phyloP scores from a whole-genome alignment of 2,888 invertebrate genomes.

The Drosophila anomalata region DNA sequence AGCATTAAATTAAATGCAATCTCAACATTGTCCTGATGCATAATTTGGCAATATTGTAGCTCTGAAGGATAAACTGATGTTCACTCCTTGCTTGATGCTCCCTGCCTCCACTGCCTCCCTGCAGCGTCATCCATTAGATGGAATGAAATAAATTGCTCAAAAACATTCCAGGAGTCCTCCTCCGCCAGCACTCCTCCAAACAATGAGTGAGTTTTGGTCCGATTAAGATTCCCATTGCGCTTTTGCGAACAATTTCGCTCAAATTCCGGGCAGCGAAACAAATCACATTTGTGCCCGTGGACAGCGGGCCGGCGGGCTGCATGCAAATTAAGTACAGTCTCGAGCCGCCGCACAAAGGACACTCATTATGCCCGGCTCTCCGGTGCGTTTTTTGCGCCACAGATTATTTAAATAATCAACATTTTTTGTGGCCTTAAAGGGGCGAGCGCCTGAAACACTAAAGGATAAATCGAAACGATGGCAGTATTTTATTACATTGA shows the following conservation, averaged over 20 bases:
- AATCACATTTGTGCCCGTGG: constrained; percentile 35
- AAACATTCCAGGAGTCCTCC: constrained; percentile 3
- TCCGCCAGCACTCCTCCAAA: not conserved
- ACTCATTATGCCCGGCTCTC: constrained; percentile 63
- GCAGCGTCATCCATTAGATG: not conserved
- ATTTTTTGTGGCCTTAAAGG: constrained; percentile 51
- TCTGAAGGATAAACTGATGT: not conserved
- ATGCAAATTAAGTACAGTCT: constrained; percentile 58
- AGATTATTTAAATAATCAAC: constrained; percentile 44
- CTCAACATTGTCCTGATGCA: not conserved
- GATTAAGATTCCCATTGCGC: constrained; percentile 28
- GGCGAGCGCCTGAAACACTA: not conserved
- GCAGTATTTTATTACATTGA: constrained; percentile 43
- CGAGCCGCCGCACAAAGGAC: constrained; percentile 60
- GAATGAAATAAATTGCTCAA: constrained; percentile 1
- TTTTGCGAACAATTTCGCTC: constrained; percentile 9
- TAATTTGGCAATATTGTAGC: not conserved
- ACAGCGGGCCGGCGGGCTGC: constrained; percentile 11
- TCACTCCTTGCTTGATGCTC: not conserved
- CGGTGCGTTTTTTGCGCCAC: constrained; percentile 25
- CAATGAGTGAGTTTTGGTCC: constrained; percentile 13
- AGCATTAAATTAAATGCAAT: not conserved
- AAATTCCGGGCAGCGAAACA: constrained; percentile 13
- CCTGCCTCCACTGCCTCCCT: not conserved
- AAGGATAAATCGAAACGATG: constrained; percentile 18